phyloP scores from a whole-genome alignment of 2,113 vertebrate genomes.

The Rhinoderma darwinii region DNA sequence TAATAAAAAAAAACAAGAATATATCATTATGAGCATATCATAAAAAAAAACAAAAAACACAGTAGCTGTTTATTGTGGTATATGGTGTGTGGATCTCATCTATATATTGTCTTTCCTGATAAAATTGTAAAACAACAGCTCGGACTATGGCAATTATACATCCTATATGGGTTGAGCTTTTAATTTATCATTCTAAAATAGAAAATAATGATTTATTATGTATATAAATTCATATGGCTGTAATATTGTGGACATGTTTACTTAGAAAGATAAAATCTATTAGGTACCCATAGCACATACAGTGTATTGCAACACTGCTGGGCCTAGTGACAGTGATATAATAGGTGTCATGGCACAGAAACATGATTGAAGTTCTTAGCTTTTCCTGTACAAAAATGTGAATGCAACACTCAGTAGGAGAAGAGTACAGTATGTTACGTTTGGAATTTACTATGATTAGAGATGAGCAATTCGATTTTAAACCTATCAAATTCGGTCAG shows the following conservation, averaged over 20 bases:
- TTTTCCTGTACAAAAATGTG: constrained; percentile 17
- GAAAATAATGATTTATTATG: not conserved
- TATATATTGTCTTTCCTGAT: too few relatives aligned
- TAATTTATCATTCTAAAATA: not conserved
- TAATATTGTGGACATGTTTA: not conserved
- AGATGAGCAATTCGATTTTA: too few relatives aligned
- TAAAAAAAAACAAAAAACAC: too few relatives aligned
- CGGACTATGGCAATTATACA: not conserved
- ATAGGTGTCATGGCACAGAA: constrained; percentile 38
- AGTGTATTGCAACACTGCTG: not conserved
- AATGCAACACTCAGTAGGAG: constrained; percentile 21
- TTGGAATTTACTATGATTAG: constrained; percentile 11
- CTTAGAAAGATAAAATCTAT: not conserved
- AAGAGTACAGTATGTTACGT: not conserved
- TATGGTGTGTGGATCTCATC: too few relatives aligned
- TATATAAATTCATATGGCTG: not conserved
- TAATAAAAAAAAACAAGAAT: too few relatives aligned
- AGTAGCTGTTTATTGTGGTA: too few relatives aligned
- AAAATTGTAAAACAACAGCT: not conserved
- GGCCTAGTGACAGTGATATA: constrained; percentile 33
- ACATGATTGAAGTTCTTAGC: constrained; percentile 47
- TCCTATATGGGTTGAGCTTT: not conserved
- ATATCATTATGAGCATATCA: too few relatives aligned
- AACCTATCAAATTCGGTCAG: too few relatives aligned
- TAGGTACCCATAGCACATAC: constrained; percentile 34